These are phyloP conservation scores for Latrodectus elegans DNA, from an alignment of 2,888 invertebrate species.

Conservation along the genomic window DNA sequence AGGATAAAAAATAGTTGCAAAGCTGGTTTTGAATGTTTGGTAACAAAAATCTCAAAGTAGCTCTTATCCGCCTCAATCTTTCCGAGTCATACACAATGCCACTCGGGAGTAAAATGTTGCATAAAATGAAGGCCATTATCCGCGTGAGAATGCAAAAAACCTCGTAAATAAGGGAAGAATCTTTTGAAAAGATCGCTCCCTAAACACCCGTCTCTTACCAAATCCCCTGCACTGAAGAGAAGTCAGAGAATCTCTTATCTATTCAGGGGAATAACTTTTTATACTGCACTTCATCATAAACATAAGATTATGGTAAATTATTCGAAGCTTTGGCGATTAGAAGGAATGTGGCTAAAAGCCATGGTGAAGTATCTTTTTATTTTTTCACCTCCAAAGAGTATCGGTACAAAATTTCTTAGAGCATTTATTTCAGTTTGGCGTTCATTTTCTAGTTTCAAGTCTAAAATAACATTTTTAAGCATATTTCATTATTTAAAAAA, in stretches of 20 bases:
- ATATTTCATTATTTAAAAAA: too few relatives aligned
- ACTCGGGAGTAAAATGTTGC: neutral
- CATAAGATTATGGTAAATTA: slow-evolving; percentile 64
- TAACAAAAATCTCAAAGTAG: too few relatives aligned
- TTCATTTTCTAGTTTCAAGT: too few relatives aligned
- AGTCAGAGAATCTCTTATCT: slow-evolving; percentile 19
- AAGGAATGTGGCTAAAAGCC: slow-evolving; percentile 37
- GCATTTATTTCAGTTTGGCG: neutral
- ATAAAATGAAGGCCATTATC: slow-evolving; percentile 10
- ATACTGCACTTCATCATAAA: slow-evolving; percentile 37
- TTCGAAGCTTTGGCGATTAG: slow-evolving; percentile 35
- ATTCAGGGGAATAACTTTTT: slow-evolving; percentile 6
- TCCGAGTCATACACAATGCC: neutral
- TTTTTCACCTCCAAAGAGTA: neutral
- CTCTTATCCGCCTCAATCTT: slow-evolving; percentile 3
- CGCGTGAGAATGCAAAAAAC: slow-evolving; percentile 3
- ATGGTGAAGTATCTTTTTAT: neutral
- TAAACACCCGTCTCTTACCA: slow-evolving; percentile 36
- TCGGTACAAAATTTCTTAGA: neutral
- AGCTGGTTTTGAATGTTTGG: too few relatives aligned
- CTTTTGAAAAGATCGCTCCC: slow-evolving; percentile 35
- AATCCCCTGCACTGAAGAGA: slow-evolving; percentile 24
- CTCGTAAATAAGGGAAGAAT: slow-evolving; percentile 28
- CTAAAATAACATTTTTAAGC: too few relatives aligned
- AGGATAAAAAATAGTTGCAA: too few relatives aligned